phyloP scores from a whole-genome alignment of 2,797 vertebrate species.

The Arctocebus calabarensis region DNA sequence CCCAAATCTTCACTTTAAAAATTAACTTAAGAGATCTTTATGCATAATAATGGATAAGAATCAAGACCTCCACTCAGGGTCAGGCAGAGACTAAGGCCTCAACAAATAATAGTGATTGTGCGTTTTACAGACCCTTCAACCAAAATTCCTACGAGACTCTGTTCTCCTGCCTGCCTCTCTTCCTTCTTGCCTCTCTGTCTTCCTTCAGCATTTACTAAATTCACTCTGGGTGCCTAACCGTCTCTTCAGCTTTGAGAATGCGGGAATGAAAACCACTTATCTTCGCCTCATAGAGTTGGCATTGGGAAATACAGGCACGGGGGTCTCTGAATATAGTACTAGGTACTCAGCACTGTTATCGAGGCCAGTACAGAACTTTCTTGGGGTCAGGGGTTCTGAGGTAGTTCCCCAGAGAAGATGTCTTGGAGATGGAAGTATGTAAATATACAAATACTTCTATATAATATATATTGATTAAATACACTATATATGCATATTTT shows the following conservation, averaged over 20 bases:
- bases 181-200: not conserved
- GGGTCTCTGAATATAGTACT: too few relatives aligned
- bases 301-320: not conserved
- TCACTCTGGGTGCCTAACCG: not conserved
- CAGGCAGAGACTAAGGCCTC: not conserved
- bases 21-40: not conserved
- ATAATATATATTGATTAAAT: too few relatives aligned
- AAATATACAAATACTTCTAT: not conserved
- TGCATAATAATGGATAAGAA: not conserved
- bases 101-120: not conserved
- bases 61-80: not conserved
- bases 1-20: not conserved
- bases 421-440: not conserved
- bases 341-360: rapidly evolving
- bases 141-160: not conserved
- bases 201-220: not conserved
- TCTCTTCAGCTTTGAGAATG: not conserved
- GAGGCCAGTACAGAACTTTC: not conserved
- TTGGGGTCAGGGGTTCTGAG: not conserved
- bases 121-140: not conserved
- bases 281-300: not conserved
- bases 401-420: not conserved
- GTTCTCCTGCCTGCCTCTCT: not conserved
- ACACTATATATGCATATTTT: too few relatives aligned
- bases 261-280: not conserved